Base-by-base conservation (phyloP, 2,888 invertebrate species). In the Stenoptilia bipunctidactyla region DNA sequence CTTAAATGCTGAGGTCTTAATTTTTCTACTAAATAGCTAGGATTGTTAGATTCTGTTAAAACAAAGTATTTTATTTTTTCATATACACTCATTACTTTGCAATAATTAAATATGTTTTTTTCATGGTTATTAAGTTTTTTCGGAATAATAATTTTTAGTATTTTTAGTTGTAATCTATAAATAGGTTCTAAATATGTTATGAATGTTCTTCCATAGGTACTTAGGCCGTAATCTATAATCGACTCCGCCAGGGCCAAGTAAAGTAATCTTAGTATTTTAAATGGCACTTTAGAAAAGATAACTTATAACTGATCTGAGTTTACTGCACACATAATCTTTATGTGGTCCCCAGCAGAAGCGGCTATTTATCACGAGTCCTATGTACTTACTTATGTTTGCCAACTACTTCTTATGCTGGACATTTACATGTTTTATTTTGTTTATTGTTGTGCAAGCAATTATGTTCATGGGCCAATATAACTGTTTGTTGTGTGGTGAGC, bases 311-410 rank as follows among this genome's bases (percentile, higher is more conserved):
- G 37, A 10, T 9, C 27, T 37, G 15, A 45, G 27, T 40, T 45
- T 45, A 15, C 41, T 38, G 15, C 46, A 47, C 1, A 47, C 41
- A 36, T 27, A 14, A 5, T 45, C 40, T 15, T 42, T 38, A 10
- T 44, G 44, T 3, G 33, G 14, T 1, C 35, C 13, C 47, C 47
- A 47, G n/a, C 40, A 43, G 15, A 46, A 40, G 2, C 34, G 30
- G 3, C 34, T 37, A 27, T 47, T 42, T 8, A 47, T 42, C 5
- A 33, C 20, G 25, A 47, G 15, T n/a, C 42, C 45, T n/a, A 45
- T 27, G 14, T 46, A 46, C 2, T 35, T 42, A 14, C 42, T 43
- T 9, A n/a, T 27, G 36, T 2, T 40, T 34, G 9, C 43, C 44
- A 10, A 27, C 2, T 30, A 42, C 39, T 12, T 45, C 36, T 6